Conservation (phyloP, 2,888 invertebrate species). For the Thymelicus lineola region DNA sequence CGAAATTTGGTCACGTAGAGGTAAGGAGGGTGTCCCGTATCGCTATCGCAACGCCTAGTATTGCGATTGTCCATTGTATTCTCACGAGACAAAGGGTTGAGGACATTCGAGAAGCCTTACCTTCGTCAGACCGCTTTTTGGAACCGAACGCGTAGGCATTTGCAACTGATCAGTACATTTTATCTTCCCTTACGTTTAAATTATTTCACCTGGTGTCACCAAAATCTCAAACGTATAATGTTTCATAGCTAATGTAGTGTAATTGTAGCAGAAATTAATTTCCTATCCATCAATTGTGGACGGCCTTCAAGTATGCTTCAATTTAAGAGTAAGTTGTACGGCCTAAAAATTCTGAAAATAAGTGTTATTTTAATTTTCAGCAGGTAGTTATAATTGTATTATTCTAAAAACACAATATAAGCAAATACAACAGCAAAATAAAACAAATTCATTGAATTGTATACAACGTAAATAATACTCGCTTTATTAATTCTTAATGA, state of each 20-base stretch:
- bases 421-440: too few species aligned
- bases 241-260: background rate
- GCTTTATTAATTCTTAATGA: too few species aligned
- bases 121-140: conserved; percentile 80
- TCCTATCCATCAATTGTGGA: too few species aligned
- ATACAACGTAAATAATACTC: too few species aligned
- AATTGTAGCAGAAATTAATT: too few species aligned
- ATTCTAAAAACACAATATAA: too few species aligned
- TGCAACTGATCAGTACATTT: conserved; percentile 58
- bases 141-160: conserved; percentile 75
- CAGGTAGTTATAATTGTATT: too few species aligned
- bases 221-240: conserved; percentile 28
- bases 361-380: too few species aligned
- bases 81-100: conserved; percentile 82
- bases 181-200: conserved; percentile 47
- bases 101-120: conserved; percentile 71
- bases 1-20: conserved; percentile 82
- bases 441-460: too few species aligned
- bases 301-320: background rate
- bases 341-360: too few species aligned
- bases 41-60: conserved; percentile 80
- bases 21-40: conserved; percentile 74
- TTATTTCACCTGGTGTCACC: conserved; percentile 41
- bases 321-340: background rate
- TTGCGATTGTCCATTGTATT: conserved; percentile 81